A percentile compares a stretch with the other conserved stretches of the same genome.
Conservation (phyloP, 2,797 vertebrate genomes). For the Syngnathus acus region DNA sequence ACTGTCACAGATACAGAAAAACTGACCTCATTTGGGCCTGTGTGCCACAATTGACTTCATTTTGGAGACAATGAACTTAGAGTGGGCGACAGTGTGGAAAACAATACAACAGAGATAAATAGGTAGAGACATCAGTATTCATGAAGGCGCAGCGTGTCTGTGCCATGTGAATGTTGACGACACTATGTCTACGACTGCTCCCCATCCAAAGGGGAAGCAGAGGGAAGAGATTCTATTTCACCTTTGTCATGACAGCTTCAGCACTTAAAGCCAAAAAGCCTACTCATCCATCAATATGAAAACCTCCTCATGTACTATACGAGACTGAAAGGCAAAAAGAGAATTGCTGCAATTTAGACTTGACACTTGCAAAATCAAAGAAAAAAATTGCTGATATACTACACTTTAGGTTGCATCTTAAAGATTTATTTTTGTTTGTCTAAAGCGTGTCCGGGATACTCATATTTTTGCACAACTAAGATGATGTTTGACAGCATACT, state of each 20-base stretch:
- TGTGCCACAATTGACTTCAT: slow-evolving; percentile 31
- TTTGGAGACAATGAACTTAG: slow-evolving; percentile 39
- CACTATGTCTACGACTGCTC: slow-evolving; percentile 38
- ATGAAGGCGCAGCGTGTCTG: slow-evolving; percentile 32
- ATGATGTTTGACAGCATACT: neutral
- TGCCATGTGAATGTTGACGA: slow-evolving; percentile 46
- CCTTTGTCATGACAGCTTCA: slow-evolving; percentile 39
- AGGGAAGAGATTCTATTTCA: slow-evolving; percentile 38
- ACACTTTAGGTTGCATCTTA: slow-evolving; percentile 8
- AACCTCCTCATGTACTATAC: slow-evolving; percentile 12
- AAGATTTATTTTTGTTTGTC: neutral
- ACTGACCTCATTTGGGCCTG: slow-evolving; percentile 26
- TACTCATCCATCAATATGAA: slow-evolving; percentile 37
- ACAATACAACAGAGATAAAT: slow-evolving; percentile 34
- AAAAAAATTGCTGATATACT: slow-evolving; percentile 7
- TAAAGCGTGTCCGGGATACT: neutral
- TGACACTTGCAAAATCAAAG: slow-evolving; percentile 3
- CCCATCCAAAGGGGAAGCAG: slow-evolving; percentile 17
- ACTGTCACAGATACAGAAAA: slow-evolving; percentile 21
- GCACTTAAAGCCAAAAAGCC: slow-evolving; percentile 32
- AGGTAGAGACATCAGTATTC: slow-evolving; percentile 52
- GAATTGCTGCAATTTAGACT: slow-evolving; percentile 1
- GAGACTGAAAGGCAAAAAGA: slow-evolving; percentile 6
- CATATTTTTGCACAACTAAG: neutral
- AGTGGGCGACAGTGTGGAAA: slow-evolving; percentile 22